These are phyloP conservation scores for Eospalax fontanierii DNA, from an alignment of 2,797 vertebrate species.

Conservation along the genomic window DNA sequence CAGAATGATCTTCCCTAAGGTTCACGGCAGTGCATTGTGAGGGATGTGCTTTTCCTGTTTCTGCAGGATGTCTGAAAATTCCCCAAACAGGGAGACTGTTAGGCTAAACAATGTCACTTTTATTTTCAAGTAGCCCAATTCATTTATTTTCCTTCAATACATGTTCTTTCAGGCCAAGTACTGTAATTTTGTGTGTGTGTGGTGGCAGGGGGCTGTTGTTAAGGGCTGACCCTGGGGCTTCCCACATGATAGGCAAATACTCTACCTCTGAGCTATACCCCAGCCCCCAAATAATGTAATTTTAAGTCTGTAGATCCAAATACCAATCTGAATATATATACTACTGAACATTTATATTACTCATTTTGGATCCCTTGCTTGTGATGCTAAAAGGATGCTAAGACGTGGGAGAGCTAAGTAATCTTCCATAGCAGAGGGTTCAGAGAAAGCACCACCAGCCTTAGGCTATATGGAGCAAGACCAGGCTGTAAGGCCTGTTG, in stretches of 20 bases:
- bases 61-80: conserved; percentile 34
- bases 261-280: neutral
- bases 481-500: neutral
- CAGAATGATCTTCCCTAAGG: neutral
- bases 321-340: conserved; percentile 55
- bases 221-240: neutral
- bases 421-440: neutral
- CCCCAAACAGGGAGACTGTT: conserved; percentile 49
- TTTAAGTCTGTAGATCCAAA: conserved; percentile 24
- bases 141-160: neutral
- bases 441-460: neutral
- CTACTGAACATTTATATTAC: neutral
- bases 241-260: neutral
- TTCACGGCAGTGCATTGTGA: conserved; percentile 8
- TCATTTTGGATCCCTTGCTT: neutral
- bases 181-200: neutral
- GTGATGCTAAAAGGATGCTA: neutral
- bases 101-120: conserved; percentile 2
- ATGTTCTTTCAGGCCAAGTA: conserved; percentile 36
- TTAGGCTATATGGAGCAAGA: neutral
- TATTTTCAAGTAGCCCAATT: neutral
- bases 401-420: neutral
- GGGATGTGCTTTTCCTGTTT: conserved; percentile 20
- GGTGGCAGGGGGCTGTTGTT: neutral
- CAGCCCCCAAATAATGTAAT: neutral